Percentiles rank a stretch among this genome's conserved stretches.
phyloP scores from a whole-genome alignment of 2,888 invertebrate species.

The Oligia fasciuncula region DNA sequence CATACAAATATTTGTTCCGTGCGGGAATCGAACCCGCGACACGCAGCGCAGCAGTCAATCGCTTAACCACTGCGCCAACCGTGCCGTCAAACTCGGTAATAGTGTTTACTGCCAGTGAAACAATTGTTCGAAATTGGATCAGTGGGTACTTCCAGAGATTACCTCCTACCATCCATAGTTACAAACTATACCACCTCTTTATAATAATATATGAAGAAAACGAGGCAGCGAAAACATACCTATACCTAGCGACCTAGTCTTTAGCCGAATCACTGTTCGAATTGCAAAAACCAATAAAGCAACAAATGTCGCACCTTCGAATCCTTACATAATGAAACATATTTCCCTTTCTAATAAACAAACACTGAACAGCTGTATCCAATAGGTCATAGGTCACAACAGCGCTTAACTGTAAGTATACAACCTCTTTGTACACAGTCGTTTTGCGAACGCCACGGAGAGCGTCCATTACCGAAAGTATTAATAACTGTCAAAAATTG shows the following conservation, averaged over 20 bases:
- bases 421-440: constrained; percentile 57
- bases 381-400: constrained; percentile 64
- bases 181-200: no score
- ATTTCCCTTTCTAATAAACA: constrained; percentile 55
- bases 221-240: no score
- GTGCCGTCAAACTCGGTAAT: no score
- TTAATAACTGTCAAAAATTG: constrained; percentile 44
- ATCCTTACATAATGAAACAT: constrained; percentile 50
- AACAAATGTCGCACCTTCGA: constrained; percentile 53
- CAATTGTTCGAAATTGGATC: no score
- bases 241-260: neutral
- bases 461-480: constrained; percentile 46
- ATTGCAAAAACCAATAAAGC: constrained; percentile 40
- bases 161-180: no score
- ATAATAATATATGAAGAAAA: neutral
- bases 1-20: no score
- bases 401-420: constrained; percentile 17
- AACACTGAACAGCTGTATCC: constrained; percentile 46
- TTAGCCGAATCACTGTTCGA: constrained; percentile 7
- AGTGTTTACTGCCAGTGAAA: no score
- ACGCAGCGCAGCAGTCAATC: no score
- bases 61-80: no score
- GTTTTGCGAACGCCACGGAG: constrained; percentile 51
- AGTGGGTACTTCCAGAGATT: no score
- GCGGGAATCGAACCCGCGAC: no score